Evolutionary conservation across 2,113 vertebrate genomes (phyloP), one percentile per base, ranked within the genome.

Genomic region (Mohoua ochrocephala): DNA sequence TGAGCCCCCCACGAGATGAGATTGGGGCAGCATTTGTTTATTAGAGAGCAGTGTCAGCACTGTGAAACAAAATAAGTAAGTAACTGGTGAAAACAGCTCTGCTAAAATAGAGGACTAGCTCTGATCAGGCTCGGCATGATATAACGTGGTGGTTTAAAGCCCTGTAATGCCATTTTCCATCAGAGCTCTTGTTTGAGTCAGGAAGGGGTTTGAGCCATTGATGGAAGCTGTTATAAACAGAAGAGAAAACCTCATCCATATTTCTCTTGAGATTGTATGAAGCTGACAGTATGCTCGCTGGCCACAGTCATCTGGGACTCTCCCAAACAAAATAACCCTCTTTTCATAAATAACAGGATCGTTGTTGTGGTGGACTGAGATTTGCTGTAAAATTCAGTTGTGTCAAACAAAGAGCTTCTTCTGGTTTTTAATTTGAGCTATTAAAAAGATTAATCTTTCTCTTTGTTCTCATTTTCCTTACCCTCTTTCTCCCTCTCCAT

Each of bases 331-430:
- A 94, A 90, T 83, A 88, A 75, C 50, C 61, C 54, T 92, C 71
- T 96, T 92, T 87, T 90, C 91, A 95, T 95, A 96, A 96, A 97
- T 76, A 87, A 94, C 54, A 41, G 61, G 65, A 90, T 94, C 78
- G 44, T 63, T 91, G 73, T 89, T 35, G 80, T 26, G 52, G 64
- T 64, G 47, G 87, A 77, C 69, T 82, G 91, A 94, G 93, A 95
- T 95, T 94, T 97, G 89, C 78, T 87, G 75, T 64, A 89, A 84
- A 93, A 94, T 92, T 94, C 84, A 65, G 64, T 85, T 70, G 68
- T 79, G 54, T 91, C 22, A 6, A 88, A 96, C 76, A 97, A 93
- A 96, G 76, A 91, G 85, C 56, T 88, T 4, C 75, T 77, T 70
- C 88, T 75, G 79, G 6, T 56, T 95, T 92, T 96, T 93, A 92